Base-by-base conservation (phyloP, 2,797 vertebrate species). In the Oryzias dopingdopingensis region DNA sequence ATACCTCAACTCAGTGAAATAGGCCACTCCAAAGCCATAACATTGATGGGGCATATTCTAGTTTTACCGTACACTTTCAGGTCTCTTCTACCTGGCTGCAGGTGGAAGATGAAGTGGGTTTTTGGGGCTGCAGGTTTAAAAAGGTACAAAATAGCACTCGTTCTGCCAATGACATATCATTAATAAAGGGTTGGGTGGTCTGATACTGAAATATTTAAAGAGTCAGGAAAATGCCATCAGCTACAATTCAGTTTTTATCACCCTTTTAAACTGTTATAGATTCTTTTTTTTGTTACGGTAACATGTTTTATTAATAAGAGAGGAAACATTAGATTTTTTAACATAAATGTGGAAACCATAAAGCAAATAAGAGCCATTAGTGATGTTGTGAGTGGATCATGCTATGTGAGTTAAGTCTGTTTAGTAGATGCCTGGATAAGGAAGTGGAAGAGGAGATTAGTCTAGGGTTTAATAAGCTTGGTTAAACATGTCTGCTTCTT, bases 361-460 rank as follows among this genome's bases (percentile, higher is more conserved):
- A 29, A 53, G 49, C 18, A 62, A 74, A 59, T 24, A 23, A 55
- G 62, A 58, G 32, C 56, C 61, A 52, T 67, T 72, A 65, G 65
- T 67, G 66, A 59, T 60, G 60, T 55, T 70, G 50, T 67, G 79
- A 79, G 74, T 58, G 67, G 60, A 61, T 67, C 59, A 52, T 80
- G 62, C 65, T 76, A 69, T 72, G 45, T 70, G 59, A 82, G 79
- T 79, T 75, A 67, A 84, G 75, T 67, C 74, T 81, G 77, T 81
- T 37, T 77, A 57, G 74, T 72, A 68, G 61, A 78, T 20, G 70
- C 75, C 72, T 59, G 83, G 81, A 86, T 89, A 80, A 88, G 82
- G 81, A 85, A 17, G 77, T 85, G 77, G 85, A 79, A 82, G 76
- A 82, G 80, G 70, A 84, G 86, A 90, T 90, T 89, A 88, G 88